phyloP scores from a whole-genome alignment of 2,797 vertebrate species.

The Leucoraja ocellata region DNA sequence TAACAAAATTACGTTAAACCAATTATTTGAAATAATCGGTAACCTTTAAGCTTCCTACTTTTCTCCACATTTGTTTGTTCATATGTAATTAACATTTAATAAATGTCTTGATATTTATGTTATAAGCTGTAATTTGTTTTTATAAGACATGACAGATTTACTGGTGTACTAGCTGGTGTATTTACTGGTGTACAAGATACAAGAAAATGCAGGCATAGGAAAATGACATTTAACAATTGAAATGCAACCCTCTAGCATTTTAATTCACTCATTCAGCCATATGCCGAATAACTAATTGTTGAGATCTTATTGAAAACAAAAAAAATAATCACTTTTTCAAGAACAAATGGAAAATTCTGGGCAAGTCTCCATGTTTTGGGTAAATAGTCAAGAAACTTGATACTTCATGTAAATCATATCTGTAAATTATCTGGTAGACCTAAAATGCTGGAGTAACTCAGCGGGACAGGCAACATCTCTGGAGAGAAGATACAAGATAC shows the following conservation, averaged over 20 bases:
- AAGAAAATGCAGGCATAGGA: neutral
- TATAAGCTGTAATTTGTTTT: neutral
- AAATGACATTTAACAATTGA: neutral
- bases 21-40: neutral
- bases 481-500: no score
- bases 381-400: neutral
- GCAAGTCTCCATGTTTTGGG: neutral
- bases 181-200: neutral
- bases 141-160: neutral
- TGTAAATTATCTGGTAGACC: neutral
- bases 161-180: neutral
- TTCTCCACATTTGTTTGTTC: neutral
- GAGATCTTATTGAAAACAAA: neutral
- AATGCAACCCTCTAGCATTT: neutral
- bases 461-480: no score
- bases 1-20: neutral
- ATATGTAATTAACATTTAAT: neutral
- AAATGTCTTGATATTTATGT: neutral
- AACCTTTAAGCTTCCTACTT: neutral
- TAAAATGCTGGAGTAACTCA: no score
- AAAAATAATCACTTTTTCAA: neutral
- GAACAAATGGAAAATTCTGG: neutral
- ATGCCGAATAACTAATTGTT: neutral
- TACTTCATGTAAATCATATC: neutral
- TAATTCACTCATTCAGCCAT: neutral